These are phyloP conservation scores for Enteromius argenteus DNA, from an alignment of 2,797 vertebrate species.

Conservation along the genomic window DNA sequence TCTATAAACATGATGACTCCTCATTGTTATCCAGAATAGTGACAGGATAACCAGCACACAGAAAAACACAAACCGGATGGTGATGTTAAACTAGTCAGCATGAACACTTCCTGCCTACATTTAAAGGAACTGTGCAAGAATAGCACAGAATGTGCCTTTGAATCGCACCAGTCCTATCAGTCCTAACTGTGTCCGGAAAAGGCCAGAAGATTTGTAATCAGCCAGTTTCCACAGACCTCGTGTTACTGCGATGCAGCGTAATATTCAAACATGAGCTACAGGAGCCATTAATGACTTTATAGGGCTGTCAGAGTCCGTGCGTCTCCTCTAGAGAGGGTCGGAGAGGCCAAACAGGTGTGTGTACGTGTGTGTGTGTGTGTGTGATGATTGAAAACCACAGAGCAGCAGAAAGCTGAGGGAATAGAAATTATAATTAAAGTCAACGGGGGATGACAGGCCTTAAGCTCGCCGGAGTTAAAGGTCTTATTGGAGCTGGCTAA, in stretches of 20 bases:
- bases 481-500: constrained; percentile 62
- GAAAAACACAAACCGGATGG: constrained; percentile 34
- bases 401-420: constrained; percentile 58
- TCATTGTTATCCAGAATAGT: constrained; percentile 40
- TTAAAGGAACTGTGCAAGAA: constrained; percentile 30
- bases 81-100: constrained; percentile 40
- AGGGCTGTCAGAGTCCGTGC: constrained; percentile 36
- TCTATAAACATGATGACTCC: constrained; percentile 25
- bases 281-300: constrained; percentile 46
- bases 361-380: constrained; percentile 29
- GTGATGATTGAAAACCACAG: constrained; percentile 62
- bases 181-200: constrained; percentile 15
- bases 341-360: constrained; percentile 41
- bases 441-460: constrained; percentile 62
- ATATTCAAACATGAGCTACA: constrained; percentile 43
- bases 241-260: constrained; percentile 24
- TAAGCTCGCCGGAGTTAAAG: constrained; percentile 63
- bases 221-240: constrained; percentile 22
- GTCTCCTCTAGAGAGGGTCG: constrained; percentile 24
- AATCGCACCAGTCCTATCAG: constrained; percentile 7
- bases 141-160: constrained; percentile 23
- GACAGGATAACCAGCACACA: constrained; percentile 32
- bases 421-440: constrained; percentile 66
- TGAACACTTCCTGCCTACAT: constrained; percentile 15
- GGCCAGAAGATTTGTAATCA: constrained; percentile 41